A percentile compares a stretch with the other conserved stretches of the same genome.
Evolutionary conservation across 2,113 vertebrate species (phyloP).

Genomic region (Pithys albifrons): DNA sequence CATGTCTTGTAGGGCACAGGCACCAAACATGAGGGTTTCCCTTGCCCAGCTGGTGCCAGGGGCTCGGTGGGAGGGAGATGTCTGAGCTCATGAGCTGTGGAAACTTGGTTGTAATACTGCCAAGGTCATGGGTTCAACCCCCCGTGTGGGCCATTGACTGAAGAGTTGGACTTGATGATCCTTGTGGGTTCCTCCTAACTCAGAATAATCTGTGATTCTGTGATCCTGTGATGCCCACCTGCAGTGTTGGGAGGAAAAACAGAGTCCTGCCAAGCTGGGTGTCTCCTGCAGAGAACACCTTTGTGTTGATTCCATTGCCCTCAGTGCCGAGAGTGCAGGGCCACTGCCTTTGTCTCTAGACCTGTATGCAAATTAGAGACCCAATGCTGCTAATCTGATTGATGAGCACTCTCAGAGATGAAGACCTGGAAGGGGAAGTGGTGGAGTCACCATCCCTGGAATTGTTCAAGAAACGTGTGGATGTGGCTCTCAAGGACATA

Average conservation of each 20-base stretch:
- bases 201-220: too few relatives aligned
- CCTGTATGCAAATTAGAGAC: not conserved
- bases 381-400: not conserved
- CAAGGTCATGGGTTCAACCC: too few relatives aligned
- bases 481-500: not conserved
- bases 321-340: not conserved
- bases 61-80: not conserved
- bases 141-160: too few relatives aligned
- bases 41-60: not conserved
- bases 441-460: not conserved
- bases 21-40: not conserved
- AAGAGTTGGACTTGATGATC: too few relatives aligned
- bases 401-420: not conserved
- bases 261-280: not conserved
- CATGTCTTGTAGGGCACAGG: rapidly evolving
- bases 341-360: not conserved
- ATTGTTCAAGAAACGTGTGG: not conserved
- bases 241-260: not conserved
- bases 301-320: not conserved
- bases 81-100: not conserved
- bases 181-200: too few relatives aligned
- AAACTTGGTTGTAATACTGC: too few relatives aligned
- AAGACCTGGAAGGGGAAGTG: not conserved
- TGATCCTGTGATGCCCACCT: not conserved
- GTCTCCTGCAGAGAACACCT: not conserved